Evolutionary conservation across 1,140 invertebrate species (phyloP).

Genomic region (Rhynchophorus ferrugineus): DNA sequence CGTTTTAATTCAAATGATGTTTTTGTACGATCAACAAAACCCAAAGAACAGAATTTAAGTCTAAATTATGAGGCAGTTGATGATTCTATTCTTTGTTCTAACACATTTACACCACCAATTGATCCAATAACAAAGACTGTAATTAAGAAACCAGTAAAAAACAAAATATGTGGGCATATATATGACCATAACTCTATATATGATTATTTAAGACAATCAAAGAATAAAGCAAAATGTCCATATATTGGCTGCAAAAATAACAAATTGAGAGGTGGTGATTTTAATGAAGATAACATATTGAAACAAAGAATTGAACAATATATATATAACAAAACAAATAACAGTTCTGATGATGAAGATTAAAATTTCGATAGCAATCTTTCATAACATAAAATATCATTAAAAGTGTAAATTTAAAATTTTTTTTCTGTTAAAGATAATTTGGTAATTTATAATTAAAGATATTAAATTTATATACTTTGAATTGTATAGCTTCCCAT

Average conservation of each 20-base stretch:
- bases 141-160: slow-evolving; percentile 29
- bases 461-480: no score
- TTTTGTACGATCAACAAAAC: slow-evolving; percentile 20
- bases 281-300: slow-evolving; percentile 24
- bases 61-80: slow-evolving; percentile 24
- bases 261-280: slow-evolving; percentile 22
- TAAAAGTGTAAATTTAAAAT: no score
- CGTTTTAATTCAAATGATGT: slow-evolving; percentile 13
- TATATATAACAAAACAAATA: slow-evolving; percentile 7
- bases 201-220: slow-evolving; percentile 29
- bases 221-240: slow-evolving; percentile 30
- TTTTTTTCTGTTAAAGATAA: no score
- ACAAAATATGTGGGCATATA: slow-evolving; percentile 28
- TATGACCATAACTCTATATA: slow-evolving; percentile 30
- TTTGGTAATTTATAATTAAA: no score
- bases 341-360: slow-evolving; percentile 5
- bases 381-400: no score
- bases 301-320: slow-evolving; percentile 21
- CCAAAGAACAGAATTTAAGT: slow-evolving; percentile 13
- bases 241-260: slow-evolving; percentile 31
- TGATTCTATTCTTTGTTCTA: slow-evolving; percentile 28
- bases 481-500: no score
- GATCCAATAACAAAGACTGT: slow-evolving; percentile 31
- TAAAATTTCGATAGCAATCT: no score
- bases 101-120: slow-evolving; percentile 28